Base-by-base conservation (phyloP, 2,797 vertebrate species). In the Enteromius argenteus region DNA sequence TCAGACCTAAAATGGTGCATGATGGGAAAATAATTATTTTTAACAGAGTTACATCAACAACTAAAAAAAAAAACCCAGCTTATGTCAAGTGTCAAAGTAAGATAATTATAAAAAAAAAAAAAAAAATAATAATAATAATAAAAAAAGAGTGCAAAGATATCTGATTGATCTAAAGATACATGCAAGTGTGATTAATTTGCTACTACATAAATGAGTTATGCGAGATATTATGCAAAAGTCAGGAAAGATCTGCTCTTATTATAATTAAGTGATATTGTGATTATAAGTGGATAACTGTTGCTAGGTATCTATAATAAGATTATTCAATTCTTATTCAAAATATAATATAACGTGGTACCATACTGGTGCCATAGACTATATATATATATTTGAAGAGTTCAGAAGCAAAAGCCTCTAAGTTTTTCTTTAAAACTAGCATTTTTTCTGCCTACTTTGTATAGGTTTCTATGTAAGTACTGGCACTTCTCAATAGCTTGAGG, bases 1-100 rank as follows among this genome's bases (percentile, higher is more conserved):
- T 98, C 90, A 98, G 91, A 93, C 97, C 98, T 99, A 89, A 1
- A 64, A 49, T 67, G 60, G 37, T 9, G 73, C 19, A 46, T 6
- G 62, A 42, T n/a, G 35, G 35, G 56, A 19, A 60, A 79, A 35
- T 27, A 11, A 17, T 27, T 27, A 30, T 53, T 49, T 51, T 51
- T 21, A 56, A 32, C 15, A 3, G 21, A 74, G 46, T 4, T 14
- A 56, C 44, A 15, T 56, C 2, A 32, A n/a, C 4, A 17, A 11
- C 46, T 74, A 19, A 39, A 69, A 39, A 62, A 49, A 51, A 39
- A 67, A 37, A 27, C 27, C 27, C 35, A n/a, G 21, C 39, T 23
- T 10, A 58, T 58, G 56, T 58, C 53, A n/a, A 56, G 53, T 58
- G 10, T 58, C 56, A 23, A 56, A n/a, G 21, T n/a, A n/a, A 4